A percentile compares a stretch with the other conserved stretches of the same genome.
Evolutionary conservation across 2,797 vertebrate species (phyloP).

Genomic region (Liasis olivaceus): DNA sequence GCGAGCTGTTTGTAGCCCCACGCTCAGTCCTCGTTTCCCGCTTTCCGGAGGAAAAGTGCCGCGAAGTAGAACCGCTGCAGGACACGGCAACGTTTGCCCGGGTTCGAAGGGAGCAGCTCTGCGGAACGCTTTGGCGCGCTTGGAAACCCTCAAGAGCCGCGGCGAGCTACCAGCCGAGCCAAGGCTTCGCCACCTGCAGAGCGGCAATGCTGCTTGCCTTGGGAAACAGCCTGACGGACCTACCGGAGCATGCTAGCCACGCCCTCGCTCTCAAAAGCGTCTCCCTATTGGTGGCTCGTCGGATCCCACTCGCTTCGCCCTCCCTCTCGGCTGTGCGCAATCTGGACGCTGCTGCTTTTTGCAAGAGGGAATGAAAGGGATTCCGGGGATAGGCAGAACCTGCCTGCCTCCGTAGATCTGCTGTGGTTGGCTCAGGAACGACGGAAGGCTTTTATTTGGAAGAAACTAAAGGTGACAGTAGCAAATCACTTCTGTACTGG

Average conservation of each 20-base stretch:
- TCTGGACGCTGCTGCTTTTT: background rate
- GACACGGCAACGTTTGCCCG: background rate
- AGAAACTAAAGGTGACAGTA: background rate
- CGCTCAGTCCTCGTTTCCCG: background rate
- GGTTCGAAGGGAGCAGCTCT: background rate
- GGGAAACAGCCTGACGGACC: conserved; percentile 44
- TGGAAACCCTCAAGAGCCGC: background rate
- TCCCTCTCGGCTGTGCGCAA: background rate
- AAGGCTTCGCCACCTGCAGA: conserved; percentile 24
- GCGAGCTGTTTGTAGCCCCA: background rate
- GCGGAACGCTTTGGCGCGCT: background rate
- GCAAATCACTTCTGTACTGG: background rate
- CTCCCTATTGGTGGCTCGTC: conserved; percentile 47
- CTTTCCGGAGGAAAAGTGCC: conserved; percentile 27
- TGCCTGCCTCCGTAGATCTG: background rate
- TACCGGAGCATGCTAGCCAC: conserved; percentile 3
- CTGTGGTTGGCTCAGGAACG: background rate
- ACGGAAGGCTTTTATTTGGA: background rate
- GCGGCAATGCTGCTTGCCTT: conserved; percentile 56
- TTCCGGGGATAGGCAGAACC: background rate
- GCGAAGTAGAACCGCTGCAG: background rate
- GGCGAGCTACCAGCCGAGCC: background rate
- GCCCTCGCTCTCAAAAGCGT: background rate
- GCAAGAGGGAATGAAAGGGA: background rate
- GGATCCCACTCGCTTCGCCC: conserved; percentile 4